phyloP scores from a whole-genome alignment of 1,140 invertebrate genomes.

The Scaptomyza pallida region DNA sequence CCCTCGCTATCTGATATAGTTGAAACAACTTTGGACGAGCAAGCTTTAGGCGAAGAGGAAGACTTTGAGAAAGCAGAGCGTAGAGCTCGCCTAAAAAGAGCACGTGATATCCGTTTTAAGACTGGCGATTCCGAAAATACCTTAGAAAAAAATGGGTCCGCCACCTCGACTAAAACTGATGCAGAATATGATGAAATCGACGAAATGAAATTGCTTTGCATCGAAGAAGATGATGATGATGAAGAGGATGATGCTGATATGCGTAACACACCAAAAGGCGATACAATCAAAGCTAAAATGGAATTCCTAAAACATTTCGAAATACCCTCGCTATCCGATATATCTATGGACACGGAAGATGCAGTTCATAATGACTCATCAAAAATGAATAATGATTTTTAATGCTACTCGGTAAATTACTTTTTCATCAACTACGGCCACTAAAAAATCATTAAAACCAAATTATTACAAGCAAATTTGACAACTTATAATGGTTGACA shows the following conservation, averaged over 20 bases:
- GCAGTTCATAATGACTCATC: too few species aligned
- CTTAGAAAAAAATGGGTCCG: neutral
- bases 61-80: neutral
- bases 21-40: neutral
- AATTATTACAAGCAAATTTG: slow-evolving; percentile 21
- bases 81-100: slow-evolving; percentile 1
- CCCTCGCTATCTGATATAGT: neutral
- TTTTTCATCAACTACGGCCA: slow-evolving; percentile 4
- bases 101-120: slow-evolving; percentile 18
- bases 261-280: neutral
- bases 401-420: slow-evolving; percentile 1
- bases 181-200: neutral
- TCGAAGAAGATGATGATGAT: slow-evolving; percentile 8
- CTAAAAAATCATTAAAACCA: slow-evolving; percentile 12
- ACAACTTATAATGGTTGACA: slow-evolving; percentile 9
- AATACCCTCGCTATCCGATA: slow-evolving; percentile 22
- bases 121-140: slow-evolving; percentile 3
- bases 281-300: slow-evolving; percentile 24
- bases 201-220: neutral
- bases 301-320: slow-evolving; percentile 24
- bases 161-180: neutral
- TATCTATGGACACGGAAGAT: slow-evolving; percentile 15
- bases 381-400: neutral
- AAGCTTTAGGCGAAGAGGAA: neutral
- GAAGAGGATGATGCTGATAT: neutral